Evolutionary conservation across 2,888 invertebrate species (phyloP).

Genomic region (Agonopterix arenella): DNA sequence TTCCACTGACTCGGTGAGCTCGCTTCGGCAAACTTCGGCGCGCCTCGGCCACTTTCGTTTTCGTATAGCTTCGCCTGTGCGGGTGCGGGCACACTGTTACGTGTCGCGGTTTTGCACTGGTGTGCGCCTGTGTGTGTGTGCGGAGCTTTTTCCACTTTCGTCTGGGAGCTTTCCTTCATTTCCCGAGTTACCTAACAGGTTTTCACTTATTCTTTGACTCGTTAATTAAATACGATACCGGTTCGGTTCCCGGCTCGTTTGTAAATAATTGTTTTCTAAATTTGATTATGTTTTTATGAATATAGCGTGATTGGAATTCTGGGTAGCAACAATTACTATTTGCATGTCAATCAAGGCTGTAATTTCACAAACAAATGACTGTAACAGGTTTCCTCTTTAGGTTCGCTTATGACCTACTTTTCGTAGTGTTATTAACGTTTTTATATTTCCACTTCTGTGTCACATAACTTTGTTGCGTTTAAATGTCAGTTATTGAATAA

Average conservation of each 20-base stretch:
- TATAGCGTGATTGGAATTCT: too few species aligned
- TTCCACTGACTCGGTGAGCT: constrained; percentile 75
- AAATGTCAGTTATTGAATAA: neutral
- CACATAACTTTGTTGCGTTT: neutral
- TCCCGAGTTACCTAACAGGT: constrained; percentile 66
- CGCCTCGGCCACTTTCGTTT: constrained; percentile 74
- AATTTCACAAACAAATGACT: constrained; percentile 3
- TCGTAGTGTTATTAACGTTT: neutral
- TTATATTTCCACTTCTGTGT: neutral
- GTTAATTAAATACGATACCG: constrained; percentile 24
- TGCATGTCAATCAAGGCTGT: constrained; percentile 3
- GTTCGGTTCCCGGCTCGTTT: neutral
- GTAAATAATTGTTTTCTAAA: neutral
- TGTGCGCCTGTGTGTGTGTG: constrained; percentile 23
- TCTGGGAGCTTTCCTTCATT: constrained; percentile 67
- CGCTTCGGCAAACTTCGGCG: constrained; percentile 72
- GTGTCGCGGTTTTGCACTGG: constrained; percentile 4
- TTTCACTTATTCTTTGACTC: constrained; percentile 33
- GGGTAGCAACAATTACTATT: neutral
- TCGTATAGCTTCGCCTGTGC: constrained; percentile 52
- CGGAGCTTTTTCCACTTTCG: constrained; percentile 70
- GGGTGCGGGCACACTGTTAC: constrained; percentile 22
- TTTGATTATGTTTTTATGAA: neutral
- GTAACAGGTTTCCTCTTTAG: constrained; percentile 3
- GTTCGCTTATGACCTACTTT: neutral